Evolutionary conservation across 1,140 invertebrate species (phyloP).

Genomic region (Leguminivora glycinivorella): DNA sequence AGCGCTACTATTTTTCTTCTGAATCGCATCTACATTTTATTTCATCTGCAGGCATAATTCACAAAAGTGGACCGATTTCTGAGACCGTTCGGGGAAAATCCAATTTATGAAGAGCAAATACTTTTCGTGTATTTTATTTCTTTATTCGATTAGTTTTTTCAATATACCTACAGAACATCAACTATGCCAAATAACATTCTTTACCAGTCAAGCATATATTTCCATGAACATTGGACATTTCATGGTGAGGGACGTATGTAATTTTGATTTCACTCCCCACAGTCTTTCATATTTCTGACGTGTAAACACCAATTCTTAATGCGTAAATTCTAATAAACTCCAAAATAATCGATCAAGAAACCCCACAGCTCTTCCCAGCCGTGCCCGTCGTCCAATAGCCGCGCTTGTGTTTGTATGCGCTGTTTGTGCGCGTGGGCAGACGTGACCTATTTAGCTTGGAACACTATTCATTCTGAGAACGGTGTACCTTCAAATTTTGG

Average conservation of each 20-base stretch:
- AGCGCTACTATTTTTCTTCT: neutral
- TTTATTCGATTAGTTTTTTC: no score
- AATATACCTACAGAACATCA: no score
- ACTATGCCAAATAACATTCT: no score
- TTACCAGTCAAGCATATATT: no score
- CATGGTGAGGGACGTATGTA: no score
- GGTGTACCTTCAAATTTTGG: neutral
- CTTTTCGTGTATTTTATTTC: neutral
- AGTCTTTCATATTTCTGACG: no score
- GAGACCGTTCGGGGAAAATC: neutral
- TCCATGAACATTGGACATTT: no score
- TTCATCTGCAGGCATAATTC: neutral
- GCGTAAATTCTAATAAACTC: no score
- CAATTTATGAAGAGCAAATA: neutral
- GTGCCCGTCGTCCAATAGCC: neutral
- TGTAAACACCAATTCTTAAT: no score
- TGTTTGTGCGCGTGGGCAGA: conserved; percentile 11
- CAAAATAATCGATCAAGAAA: no score
- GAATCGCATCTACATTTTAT: neutral
- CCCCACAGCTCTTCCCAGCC: neutral
- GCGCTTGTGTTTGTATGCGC: neutral
- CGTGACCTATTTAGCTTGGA: conserved; percentile 9
- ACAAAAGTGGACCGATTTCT: neutral
- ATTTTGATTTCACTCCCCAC: no score
- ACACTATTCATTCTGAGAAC: neutral